These are phyloP conservation scores for Montipora cactus DNA, from an alignment of 64 coral and sea anemone species.

Conservation along the genomic window DNA sequence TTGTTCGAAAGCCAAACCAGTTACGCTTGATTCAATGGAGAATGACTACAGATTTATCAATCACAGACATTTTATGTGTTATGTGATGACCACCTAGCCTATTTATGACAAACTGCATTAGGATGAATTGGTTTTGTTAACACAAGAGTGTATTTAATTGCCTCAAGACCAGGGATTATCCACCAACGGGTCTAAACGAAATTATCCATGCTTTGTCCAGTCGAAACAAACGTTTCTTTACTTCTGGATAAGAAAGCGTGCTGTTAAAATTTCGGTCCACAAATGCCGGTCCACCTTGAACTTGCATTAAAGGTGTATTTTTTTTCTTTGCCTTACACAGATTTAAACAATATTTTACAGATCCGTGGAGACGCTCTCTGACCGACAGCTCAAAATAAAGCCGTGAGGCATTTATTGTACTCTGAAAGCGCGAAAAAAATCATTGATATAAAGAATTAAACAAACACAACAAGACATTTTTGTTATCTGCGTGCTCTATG, in stretches of 20 bases:
- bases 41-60: slow-evolving; percentile 14
- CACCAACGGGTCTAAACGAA: neutral
- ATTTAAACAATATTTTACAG: neutral
- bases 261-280: neutral
- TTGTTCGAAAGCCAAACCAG: neutral
- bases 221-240: neutral
- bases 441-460: slow-evolving; percentile 21
- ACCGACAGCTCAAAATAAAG: neutral
- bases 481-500: neutral
- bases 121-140: slow-evolving; percentile 17
- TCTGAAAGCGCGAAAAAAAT: neutral
- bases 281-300: no score
- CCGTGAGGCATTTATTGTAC: neutral
- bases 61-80: slow-evolving; percentile 32
- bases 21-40: slow-evolving; percentile 9
- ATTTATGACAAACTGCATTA: slow-evolving; percentile 10
- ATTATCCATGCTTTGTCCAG: no score
- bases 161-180: neutral
- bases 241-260: neutral
- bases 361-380: neutral
- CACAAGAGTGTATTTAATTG: neutral
- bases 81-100: slow-evolving; percentile 42
- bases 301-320: no score
- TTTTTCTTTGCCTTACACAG: neutral
- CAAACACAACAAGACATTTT: slow-evolving; percentile 41